These are phyloP conservation scores for Mesaphorura yosii DNA, from an alignment of 1,140 invertebrate genomes.

Conservation along the genomic window DNA sequence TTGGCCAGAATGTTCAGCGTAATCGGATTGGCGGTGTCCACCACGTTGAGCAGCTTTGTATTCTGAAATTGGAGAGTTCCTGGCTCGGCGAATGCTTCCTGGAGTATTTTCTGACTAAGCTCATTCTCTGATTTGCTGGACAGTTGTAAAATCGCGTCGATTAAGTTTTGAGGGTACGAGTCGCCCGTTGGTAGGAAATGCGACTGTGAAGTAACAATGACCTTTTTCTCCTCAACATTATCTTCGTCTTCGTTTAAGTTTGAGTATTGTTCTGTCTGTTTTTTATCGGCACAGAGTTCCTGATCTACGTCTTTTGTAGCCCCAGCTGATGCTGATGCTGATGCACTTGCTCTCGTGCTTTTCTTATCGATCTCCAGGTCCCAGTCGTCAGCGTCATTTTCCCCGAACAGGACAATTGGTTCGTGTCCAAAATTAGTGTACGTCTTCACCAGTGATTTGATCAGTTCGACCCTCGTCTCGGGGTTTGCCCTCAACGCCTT, in stretches of 20 bases:
- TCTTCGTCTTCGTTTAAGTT: too few species aligned
- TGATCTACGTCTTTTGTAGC: too few species aligned
- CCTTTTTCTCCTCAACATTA: too few species aligned
- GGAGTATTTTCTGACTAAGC: background rate
- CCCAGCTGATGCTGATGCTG: too few species aligned
- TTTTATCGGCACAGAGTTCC: too few species aligned
- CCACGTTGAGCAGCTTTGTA: background rate
- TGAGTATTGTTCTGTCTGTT: too few species aligned
- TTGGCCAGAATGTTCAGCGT: background rate
- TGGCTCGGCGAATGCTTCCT: background rate
- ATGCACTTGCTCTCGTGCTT: background rate
- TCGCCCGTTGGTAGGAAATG: background rate
- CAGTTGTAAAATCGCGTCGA: background rate
- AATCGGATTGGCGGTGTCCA: background rate
- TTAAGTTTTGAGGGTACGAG: background rate
- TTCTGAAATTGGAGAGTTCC: background rate
- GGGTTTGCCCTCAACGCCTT: background rate
- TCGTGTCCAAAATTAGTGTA: background rate
- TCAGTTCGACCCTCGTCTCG: background rate
- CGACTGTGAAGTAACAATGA: too few species aligned
- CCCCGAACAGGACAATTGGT: background rate
- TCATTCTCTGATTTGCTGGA: background rate
- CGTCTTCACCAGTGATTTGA: background rate
- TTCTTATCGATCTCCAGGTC: background rate
- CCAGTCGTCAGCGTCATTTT: slow-evolving; percentile 11